A percentile compares a stretch with the other conserved stretches of the same genome.
Conservation (phyloP, 2,113 vertebrate species). For the Gnathochromis pfefferi region DNA sequence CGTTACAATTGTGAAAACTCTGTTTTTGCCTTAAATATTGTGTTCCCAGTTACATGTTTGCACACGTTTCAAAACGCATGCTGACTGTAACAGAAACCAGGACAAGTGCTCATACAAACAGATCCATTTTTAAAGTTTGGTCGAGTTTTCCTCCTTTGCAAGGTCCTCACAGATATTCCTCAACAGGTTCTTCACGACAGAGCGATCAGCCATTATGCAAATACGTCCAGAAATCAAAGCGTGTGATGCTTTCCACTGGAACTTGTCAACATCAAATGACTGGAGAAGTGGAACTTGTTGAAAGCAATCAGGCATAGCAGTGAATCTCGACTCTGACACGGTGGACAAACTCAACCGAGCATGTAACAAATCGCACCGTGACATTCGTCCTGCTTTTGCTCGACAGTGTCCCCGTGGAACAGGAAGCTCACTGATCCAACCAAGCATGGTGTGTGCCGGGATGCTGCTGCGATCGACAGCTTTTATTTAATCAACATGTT, state of each 20-base stretch:
- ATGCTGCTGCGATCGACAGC: neutral
- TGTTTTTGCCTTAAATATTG: neutral
- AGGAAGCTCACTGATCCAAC: neutral
- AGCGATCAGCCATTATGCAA: neutral
- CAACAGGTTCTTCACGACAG: neutral
- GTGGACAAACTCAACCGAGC: conserved; percentile 35
- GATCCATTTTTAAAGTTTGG: neutral
- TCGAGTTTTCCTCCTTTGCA: fast-evolving
- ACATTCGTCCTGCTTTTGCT: neutral
- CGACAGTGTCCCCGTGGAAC: neutral
- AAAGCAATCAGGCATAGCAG: conserved; percentile 38
- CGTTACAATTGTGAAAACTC: neutral
- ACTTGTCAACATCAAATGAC: conserved; percentile 12
- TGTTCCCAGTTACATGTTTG: neutral
- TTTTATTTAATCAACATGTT: neutral
- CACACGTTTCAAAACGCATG: neutral
- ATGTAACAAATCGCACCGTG: conserved; percentile 6
- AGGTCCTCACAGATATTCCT: neutral
- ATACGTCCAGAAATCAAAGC: conserved; percentile 11
- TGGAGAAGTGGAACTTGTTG: conserved; percentile 43
- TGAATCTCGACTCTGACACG: neutral
- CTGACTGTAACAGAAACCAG: neutral
- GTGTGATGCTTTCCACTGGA: neutral
- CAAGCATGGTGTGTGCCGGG: neutral
- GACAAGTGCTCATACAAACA: neutral